Evolutionary conservation across 2,888 invertebrate genomes (phyloP).

Genomic region (Eristalinus sepulchralis): DNA sequence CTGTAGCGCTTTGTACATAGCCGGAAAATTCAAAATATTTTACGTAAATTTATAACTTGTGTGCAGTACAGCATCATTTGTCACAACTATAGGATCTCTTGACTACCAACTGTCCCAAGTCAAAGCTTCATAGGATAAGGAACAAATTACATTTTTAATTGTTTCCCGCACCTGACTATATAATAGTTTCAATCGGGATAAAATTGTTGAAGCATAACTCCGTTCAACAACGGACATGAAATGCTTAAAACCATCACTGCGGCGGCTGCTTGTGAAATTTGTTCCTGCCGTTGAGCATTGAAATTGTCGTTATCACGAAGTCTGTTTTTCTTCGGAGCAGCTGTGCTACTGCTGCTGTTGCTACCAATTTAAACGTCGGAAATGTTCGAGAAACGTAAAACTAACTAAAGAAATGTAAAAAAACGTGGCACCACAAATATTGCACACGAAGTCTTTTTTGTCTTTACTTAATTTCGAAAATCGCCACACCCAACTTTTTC

Average conservation of each 20-base stretch:
- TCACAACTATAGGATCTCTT: too few relatives aligned
- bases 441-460: neutral
- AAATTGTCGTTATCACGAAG: slow-evolving; percentile 3
- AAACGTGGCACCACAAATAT: neutral
- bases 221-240: neutral
- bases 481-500: neutral
- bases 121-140: too few relatives aligned
- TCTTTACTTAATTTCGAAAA: neutral
- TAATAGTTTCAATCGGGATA: neutral
- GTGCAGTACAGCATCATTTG: too few relatives aligned
- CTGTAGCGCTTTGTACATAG: too few relatives aligned
- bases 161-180: too few relatives aligned
- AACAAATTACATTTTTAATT: too few relatives aligned
- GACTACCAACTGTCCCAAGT: too few relatives aligned
- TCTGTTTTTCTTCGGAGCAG: slow-evolving; percentile 11
- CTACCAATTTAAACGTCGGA: neutral
- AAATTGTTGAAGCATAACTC: neutral
- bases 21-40: too few relatives aligned
- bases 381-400: too few relatives aligned
- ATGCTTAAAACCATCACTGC: too few relatives aligned
- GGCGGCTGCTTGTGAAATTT: too few relatives aligned
- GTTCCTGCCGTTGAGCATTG: slow-evolving; percentile 2
- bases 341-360: neutral
- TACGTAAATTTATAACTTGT: too few relatives aligned
- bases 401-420: neutral